Percentiles rank a stretch among this genome's conserved stretches.
Evolutionary conservation across 2,113 vertebrate genomes (phyloP).

Genomic region (Pteruthius melanotis): DNA sequence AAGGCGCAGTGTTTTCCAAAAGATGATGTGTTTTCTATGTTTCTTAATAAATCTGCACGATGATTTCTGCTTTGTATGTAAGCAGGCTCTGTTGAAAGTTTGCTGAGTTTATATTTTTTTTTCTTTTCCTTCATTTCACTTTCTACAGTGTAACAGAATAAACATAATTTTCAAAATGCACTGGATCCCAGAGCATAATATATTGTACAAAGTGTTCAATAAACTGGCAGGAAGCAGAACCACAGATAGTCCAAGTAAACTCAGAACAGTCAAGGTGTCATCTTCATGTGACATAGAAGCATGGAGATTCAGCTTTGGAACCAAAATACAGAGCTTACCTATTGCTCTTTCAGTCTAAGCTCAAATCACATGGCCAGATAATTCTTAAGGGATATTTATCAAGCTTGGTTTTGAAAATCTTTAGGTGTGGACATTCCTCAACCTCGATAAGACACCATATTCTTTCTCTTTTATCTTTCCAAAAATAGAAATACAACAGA

Average conservation of each 20-base stretch:
- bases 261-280: background rate
- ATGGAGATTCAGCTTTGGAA: background rate
- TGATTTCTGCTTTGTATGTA: constrained; percentile 32
- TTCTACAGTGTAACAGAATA: background rate
- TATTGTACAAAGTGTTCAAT: background rate
- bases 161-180: background rate
- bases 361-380: background rate
- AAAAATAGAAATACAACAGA: background rate
- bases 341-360: background rate
- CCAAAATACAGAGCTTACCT: background rate
- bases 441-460: background rate
- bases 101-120: background rate
- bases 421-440: background rate
- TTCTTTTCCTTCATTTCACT: background rate
- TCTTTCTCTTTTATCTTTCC: background rate
- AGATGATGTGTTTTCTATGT: constrained; percentile 19
- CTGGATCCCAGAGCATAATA: background rate
- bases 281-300: background rate
- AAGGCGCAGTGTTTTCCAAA: constrained; percentile 19
- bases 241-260: background rate
- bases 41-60: constrained; percentile 27
- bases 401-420: background rate
- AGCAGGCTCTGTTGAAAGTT: background rate
- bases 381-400: background rate
- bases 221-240: background rate